phyloP scores from a whole-genome alignment of 2,113 vertebrate species.

The Corapipo altera region DNA sequence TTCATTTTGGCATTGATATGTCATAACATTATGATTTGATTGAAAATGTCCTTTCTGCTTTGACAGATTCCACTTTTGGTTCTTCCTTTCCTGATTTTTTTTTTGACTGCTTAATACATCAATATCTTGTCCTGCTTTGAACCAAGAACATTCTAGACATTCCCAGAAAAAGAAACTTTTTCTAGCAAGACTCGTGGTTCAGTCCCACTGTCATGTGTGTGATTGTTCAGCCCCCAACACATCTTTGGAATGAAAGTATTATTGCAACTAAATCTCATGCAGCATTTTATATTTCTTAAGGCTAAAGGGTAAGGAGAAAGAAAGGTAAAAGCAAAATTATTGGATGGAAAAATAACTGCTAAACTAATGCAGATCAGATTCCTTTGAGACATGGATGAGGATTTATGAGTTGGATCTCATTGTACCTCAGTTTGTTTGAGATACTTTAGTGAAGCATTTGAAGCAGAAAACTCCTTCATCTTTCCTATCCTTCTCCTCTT shows the following conservation, averaged over 20 bases:
- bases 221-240: background rate
- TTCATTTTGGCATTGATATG: background rate
- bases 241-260: background rate
- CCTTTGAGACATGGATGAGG: background rate
- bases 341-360: background rate
- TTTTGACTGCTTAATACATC: background rate
- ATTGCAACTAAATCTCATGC: background rate
- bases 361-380: background rate
- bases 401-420: background rate
- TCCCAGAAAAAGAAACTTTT: background rate
- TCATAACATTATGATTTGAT: conserved; percentile 36
- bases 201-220: background rate
- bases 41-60: conserved; percentile 25
- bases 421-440: background rate
- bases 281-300: background rate
- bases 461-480: background rate
- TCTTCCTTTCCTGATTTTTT: background rate
- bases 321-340: background rate
- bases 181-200: background rate
- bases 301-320: background rate
- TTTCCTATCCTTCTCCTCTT: background rate
- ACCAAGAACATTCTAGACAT: background rate
- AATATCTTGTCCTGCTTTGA: background rate
- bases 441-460: background rate
- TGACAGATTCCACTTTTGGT: background rate